Conservation (phyloP, 2,888 invertebrate genomes). For the Trilocha varians region DNA sequence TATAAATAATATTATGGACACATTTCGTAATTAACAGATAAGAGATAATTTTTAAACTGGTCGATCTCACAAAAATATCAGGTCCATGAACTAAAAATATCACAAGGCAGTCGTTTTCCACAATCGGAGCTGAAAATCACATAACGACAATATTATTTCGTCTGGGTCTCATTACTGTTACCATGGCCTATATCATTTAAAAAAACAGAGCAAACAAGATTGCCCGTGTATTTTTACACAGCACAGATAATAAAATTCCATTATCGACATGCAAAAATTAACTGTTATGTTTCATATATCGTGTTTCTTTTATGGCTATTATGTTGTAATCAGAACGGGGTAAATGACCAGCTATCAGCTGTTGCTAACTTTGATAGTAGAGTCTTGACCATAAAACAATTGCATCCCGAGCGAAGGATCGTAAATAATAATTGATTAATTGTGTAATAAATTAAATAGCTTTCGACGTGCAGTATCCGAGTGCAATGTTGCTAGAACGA, state of each 20-base stretch:
- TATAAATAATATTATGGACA: too few relatives aligned
- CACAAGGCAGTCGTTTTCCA: too few relatives aligned
- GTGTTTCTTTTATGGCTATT: slow-evolving; percentile 23
- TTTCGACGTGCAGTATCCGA: neutral
- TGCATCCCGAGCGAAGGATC: neutral
- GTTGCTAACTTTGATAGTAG: slow-evolving; percentile 25
- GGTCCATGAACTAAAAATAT: too few relatives aligned
- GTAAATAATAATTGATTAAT: neutral
- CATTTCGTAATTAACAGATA: too few relatives aligned
- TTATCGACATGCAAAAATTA: slow-evolving; percentile 24
- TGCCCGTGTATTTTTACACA: slow-evolving; percentile 13
- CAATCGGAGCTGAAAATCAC: too few relatives aligned
- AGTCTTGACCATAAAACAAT: slow-evolving; percentile 18
- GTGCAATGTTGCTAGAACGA: neutral
- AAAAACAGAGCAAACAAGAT: slow-evolving; percentile 13
- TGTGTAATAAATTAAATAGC: neutral
- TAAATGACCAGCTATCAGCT: slow-evolving; percentile 28
- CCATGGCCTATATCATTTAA: slow-evolving; percentile 13
- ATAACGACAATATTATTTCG: too few relatives aligned
- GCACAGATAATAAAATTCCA: slow-evolving; percentile 12
- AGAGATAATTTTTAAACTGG: too few relatives aligned
- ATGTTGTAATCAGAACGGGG: slow-evolving; percentile 20
- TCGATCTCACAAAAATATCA: too few relatives aligned
- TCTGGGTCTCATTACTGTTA: slow-evolving; percentile 3
- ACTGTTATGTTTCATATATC: slow-evolving; percentile 22